Base-by-base conservation (phyloP, 1,140 invertebrate genomes). In the Aphaenogaster ashmeadi region DNA sequence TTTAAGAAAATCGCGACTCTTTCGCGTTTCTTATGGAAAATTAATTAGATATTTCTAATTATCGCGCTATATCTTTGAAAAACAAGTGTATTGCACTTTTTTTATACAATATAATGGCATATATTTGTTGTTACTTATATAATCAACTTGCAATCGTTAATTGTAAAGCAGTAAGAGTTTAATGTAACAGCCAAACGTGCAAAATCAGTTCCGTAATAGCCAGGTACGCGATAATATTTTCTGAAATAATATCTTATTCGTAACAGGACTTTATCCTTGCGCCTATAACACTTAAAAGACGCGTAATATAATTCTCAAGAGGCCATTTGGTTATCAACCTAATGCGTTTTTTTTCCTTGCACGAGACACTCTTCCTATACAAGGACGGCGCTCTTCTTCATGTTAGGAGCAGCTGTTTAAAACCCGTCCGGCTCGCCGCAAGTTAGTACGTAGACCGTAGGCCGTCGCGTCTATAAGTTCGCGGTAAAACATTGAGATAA, bases 401-500 rank as follows among this genome's bases (percentile, higher is more conserved):
- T 44, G 50, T 50, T 36, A 60, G n/a, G 27, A 58, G 44, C n/a
- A 72, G 80, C 69, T 81, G 62, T 60, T 84, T 60, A 84, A 84
- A 75, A 84, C 54, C 41, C 33, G 69, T 50, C 69, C 27, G 13
- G 54, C 33, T 60, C n/a, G 80, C 9, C n/a, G n/a, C 56, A 75
- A 60, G 56, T 84, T 75, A 84, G 74, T 83, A 74, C 67, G 41
- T 58, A 81, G 78, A 9, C 47, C 41, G 18, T 77, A 41, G 74
- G 64, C 54, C 44, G 56, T 47, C 27, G 47, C 11, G 38, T 41
- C 38, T 67, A 38, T 41, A 62, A 74, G 69, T 44, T 44, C 3
- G 38, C 21, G 36, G 54, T 52, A 64, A 83, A 83, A 74, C 78
- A 87, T 77, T 36, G 33, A 54, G 80, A 78, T 88, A 80, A 86